phyloP scores from a whole-genome alignment of 2,888 invertebrate genomes.

The Liopterus haemorrhoidalis region DNA sequence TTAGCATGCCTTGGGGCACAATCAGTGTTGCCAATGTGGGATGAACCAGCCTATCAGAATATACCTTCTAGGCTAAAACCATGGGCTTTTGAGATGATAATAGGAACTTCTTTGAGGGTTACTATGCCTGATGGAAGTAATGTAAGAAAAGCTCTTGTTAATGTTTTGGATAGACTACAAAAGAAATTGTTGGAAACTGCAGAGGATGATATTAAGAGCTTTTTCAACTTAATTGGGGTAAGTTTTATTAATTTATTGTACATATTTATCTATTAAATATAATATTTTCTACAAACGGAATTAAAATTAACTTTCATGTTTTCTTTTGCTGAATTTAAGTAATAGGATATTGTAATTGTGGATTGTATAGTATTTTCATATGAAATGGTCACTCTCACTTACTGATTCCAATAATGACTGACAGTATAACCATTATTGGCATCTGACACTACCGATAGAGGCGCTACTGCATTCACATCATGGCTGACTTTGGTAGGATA shows the following conservation, averaged over 20 bases:
- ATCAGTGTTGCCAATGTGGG: slow-evolving; percentile 62
- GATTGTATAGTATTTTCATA: too few species aligned
- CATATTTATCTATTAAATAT: too few species aligned
- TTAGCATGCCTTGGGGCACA: slow-evolving; percentile 61
- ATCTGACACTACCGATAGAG: too few species aligned
- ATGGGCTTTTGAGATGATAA: slow-evolving; percentile 49
- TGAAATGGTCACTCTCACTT: too few species aligned
- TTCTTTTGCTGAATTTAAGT: too few species aligned
- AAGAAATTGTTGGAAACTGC: slow-evolving; percentile 57
- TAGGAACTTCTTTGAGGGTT: slow-evolving; percentile 42
- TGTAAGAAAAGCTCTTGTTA: slow-evolving; percentile 57
- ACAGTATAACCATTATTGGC: too few species aligned
- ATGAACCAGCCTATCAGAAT: slow-evolving; percentile 56
- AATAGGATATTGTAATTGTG: too few species aligned
- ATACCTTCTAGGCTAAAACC: slow-evolving; percentile 54
- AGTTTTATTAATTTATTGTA: slow-evolving; percentile 29
- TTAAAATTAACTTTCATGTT: too few species aligned
- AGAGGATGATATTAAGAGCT: slow-evolving; percentile 75
- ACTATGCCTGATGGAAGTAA: slow-evolving; percentile 63
- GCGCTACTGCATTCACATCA: too few species aligned
- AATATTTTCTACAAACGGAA: slow-evolving; percentile 11
- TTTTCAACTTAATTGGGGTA: slow-evolving; percentile 46
- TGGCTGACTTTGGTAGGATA: too few species aligned
- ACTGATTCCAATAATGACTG: too few species aligned
- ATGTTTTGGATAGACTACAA: slow-evolving; percentile 58